Conservation (phyloP, 2,797 vertebrate genomes). For the Lindbergichthys nudifrons region DNA sequence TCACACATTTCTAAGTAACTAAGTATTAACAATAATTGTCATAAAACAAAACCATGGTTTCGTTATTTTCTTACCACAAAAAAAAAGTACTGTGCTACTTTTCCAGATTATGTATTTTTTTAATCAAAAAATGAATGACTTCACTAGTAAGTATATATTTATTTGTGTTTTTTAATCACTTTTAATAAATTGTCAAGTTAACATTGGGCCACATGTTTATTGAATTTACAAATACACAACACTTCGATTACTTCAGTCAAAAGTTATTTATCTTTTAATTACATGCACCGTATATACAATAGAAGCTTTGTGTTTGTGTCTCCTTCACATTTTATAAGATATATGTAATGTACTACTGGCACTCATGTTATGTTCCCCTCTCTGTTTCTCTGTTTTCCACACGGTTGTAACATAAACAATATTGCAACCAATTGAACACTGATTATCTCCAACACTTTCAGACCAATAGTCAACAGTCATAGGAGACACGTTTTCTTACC, state of each 20-base stretch:
- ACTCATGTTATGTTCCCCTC: neutral
- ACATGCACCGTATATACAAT: neutral
- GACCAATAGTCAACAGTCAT: neutral
- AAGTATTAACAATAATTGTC: neutral
- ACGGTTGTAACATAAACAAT: neutral
- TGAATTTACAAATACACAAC: neutral
- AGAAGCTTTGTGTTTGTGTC: neutral
- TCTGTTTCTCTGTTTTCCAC: neutral
- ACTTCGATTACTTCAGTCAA: neutral
- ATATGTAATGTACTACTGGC: neutral
- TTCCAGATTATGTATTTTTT: neutral
- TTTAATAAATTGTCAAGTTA: slow-evolving; percentile 14
- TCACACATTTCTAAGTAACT: neutral
- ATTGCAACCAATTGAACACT: neutral
- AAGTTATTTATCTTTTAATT: slow-evolving; percentile 7
- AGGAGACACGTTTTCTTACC: neutral
- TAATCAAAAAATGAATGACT: neutral
- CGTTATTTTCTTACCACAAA: neutral
- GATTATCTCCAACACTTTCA: neutral
- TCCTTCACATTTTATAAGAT: slow-evolving; percentile 17
- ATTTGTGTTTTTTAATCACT: slow-evolving; percentile 8
- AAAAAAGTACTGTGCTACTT: neutral
- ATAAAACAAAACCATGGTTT: neutral
- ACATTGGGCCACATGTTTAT: slow-evolving; percentile 11
- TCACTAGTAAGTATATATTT: slow-evolving; percentile 22